These are phyloP conservation scores for Passer montanus DNA, from an alignment of 2,113 vertebrate species.

Conservation along the genomic window DNA sequence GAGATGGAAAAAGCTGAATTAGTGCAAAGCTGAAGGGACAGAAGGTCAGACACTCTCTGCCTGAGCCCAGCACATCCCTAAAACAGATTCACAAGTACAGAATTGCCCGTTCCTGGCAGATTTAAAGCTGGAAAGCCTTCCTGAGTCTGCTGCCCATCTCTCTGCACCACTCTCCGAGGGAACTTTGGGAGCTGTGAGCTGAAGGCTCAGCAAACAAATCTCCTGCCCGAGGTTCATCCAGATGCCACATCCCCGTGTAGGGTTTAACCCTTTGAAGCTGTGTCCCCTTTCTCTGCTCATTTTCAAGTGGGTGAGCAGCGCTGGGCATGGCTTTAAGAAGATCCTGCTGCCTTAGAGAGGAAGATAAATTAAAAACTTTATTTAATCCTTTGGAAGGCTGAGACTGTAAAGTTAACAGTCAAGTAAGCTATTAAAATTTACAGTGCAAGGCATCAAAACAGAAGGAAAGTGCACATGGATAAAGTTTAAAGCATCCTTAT, in stretches of 20 bases:
- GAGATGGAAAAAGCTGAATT: not conserved
- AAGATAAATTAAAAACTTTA: conserved; percentile 45
- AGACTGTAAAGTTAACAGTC: conserved; percentile 61
- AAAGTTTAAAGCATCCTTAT: conserved; percentile 51
- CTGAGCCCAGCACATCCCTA: not conserved
- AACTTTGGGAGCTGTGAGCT: conserved; percentile 8
- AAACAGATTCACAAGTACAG: accelerated
- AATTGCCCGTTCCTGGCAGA: not conserved
- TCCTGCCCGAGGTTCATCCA: conserved; percentile 27
- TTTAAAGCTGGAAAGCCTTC: not conserved
- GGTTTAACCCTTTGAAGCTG: not conserved
- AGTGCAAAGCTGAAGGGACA: not conserved
- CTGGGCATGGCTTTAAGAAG: not conserved
- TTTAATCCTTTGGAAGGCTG: conserved; percentile 40
- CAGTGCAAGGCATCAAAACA: conserved; percentile 42
- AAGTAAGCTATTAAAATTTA: conserved; percentile 49
- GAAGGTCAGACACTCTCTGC: not conserved
- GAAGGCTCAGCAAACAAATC: conserved; percentile 26
- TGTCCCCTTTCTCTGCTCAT: not conserved
- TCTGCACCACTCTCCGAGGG: not conserved
- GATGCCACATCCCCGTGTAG: not conserved
- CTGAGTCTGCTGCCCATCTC: not conserved
- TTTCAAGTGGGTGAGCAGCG: not conserved
- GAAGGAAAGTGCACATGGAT: conserved; percentile 27
- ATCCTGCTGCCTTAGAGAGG: not conserved